Percentiles rank a stretch among this genome's conserved stretches.
Conservation (phyloP, 2,797 vertebrate species). For the Schizopygopsis pylzovi region DNA sequence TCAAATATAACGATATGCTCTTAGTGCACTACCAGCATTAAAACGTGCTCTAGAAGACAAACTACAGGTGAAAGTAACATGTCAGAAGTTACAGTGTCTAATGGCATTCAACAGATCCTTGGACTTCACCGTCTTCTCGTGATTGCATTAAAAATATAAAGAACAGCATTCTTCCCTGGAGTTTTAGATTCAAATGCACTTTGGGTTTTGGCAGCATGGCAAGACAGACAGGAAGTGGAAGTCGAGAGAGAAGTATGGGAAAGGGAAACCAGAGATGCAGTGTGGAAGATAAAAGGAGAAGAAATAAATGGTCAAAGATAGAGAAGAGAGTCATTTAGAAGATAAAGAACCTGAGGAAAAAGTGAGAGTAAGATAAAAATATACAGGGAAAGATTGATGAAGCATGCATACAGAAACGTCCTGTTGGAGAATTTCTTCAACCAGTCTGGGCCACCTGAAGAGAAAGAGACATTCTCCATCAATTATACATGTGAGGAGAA, state of each 20-base stretch:
- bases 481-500: neutral
- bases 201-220: slow-evolving; percentile 74
- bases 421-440: slow-evolving; percentile 3
- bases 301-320: neutral
- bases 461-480: neutral
- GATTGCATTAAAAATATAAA: slow-evolving; percentile 21
- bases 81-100: neutral
- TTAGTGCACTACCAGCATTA: neutral
- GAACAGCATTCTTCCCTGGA: slow-evolving; percentile 39
- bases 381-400: neutral
- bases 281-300: neutral
- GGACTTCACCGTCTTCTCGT: neutral
- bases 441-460: slow-evolving; percentile 48
- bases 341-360: neutral
- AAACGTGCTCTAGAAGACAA: neutral
- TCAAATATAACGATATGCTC: neutral
- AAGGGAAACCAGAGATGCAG: neutral
- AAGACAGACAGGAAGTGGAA: slow-evolving; percentile 36
- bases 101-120: neutral
- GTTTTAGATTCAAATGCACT: slow-evolving; percentile 74
- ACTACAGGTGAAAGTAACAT: neutral
- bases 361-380: neutral
- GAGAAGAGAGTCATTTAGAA: neutral
- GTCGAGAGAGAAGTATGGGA: slow-evolving; percentile 3
- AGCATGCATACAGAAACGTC: slow-evolving; percentile 27